Evolutionary conservation across 2,113 vertebrate species (phyloP).

Genomic region (Gymnogyps californianus): DNA sequence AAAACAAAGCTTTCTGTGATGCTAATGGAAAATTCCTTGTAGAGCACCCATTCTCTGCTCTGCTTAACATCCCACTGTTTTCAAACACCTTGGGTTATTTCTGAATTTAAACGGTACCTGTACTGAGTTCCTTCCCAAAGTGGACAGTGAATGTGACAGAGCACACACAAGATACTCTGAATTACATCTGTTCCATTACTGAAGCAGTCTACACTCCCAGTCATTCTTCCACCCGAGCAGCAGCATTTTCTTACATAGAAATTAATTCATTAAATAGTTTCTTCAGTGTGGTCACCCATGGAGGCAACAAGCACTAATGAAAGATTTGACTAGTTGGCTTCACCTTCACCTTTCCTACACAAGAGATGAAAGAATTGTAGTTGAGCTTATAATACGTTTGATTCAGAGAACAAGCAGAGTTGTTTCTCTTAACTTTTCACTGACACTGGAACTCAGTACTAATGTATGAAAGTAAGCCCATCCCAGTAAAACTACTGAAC

Average conservation of each 20-base stretch:
- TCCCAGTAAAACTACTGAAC: background rate
- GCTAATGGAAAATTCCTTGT: background rate
- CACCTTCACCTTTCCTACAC: background rate
- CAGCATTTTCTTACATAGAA: background rate
- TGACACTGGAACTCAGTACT: background rate
- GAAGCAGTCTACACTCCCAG: background rate
- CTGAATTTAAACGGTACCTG: background rate
- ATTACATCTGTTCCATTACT: background rate
- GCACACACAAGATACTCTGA: background rate
- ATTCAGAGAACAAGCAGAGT: background rate
- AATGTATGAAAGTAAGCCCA: background rate
- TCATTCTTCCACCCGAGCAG: background rate
- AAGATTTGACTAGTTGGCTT: background rate
- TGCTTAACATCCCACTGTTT: background rate
- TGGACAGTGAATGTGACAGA: background rate
- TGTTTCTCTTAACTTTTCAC: background rate
- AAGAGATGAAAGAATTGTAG: background rate
- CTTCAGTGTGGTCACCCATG: background rate
- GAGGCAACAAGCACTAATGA: background rate
- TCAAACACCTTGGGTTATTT: background rate
- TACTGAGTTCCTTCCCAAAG: background rate
- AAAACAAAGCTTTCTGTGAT: background rate
- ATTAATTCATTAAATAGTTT: background rate
- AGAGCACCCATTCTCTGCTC: background rate
- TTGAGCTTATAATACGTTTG: background rate